Conservation (phyloP, 2,888 invertebrate genomes). For the Synergus itoensis region DNA sequence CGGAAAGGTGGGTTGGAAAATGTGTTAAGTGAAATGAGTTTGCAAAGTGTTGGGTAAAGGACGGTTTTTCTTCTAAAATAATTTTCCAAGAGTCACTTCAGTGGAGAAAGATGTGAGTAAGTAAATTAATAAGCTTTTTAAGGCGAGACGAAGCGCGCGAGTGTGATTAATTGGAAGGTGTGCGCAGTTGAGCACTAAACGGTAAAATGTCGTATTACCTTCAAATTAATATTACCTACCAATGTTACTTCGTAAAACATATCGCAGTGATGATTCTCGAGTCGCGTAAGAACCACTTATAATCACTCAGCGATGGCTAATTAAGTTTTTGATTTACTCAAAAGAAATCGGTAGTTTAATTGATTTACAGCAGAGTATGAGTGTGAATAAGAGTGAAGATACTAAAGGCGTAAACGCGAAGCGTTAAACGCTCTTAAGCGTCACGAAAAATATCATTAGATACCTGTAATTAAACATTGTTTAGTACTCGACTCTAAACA, state of each 20-base stretch:
- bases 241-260: conserved; percentile 18
- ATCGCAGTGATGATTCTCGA: background rate
- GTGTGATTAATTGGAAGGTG: conserved; percentile 10
- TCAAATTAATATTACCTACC: conserved; percentile 22
- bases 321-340: conserved; percentile 25
- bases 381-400: background rate
- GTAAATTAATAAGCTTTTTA: background rate
- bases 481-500: conserved; percentile 13
- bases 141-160: background rate
- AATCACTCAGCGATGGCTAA: conserved; percentile 21
- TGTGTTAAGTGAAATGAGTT: no score
- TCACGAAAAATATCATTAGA: background rate
- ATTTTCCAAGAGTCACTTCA: background rate
- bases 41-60: no score
- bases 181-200: conserved; percentile 3
- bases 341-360: conserved; percentile 8
- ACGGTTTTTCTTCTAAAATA: no score
- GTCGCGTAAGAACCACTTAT: background rate
- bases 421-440: background rate
- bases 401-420: conserved; percentile 7
- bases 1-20: no score
- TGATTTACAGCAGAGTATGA: background rate
- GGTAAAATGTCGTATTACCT: conserved; percentile 13
- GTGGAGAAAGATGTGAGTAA: background rate
- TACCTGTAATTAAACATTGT: conserved; percentile 34